Evolutionary conservation across 2,888 invertebrate species (phyloP).

Genomic region (Erpobdella octoculata): DNA sequence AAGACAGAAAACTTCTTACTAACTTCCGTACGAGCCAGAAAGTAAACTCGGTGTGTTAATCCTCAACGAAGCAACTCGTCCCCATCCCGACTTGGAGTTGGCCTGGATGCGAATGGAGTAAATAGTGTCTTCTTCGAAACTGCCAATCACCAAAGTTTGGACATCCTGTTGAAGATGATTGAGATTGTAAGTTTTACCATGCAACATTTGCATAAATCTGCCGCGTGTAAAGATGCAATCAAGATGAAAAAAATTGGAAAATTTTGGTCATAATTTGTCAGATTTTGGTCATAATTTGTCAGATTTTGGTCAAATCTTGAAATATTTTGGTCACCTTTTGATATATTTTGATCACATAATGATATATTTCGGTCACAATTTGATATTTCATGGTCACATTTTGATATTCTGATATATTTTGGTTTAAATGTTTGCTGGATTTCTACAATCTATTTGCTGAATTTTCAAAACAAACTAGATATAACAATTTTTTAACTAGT

Average conservation of each 20-base stretch:
- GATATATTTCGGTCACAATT: too few species aligned
- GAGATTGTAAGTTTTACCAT: background rate
- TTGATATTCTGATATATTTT: too few species aligned
- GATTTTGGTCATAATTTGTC: background rate
- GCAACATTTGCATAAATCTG: background rate
- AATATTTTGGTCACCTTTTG: too few species aligned
- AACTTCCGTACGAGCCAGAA: background rate
- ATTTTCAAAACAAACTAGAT: too few species aligned
- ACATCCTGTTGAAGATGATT: slow-evolving; percentile 16
- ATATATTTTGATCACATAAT: too few species aligned
- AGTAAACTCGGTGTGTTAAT: slow-evolving; percentile 31
- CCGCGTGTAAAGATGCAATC: background rate
- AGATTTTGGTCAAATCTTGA: background rate
- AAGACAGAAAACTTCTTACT: too few species aligned
- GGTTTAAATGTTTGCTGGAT: too few species aligned
- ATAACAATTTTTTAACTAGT: too few species aligned
- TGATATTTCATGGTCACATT: too few species aligned
- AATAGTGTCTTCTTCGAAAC: slow-evolving; percentile 26
- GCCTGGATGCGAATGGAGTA: slow-evolving; percentile 33
- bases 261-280: background rate
- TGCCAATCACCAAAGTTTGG: slow-evolving; percentile 23
- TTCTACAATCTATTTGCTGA: too few species aligned
- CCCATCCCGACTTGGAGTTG: slow-evolving; percentile 27
- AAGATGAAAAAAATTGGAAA: background rate
- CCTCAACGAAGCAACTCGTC: slow-evolving; percentile 30